Base-by-base conservation (phyloP, 2,797 vertebrate species). In the Jordanella pulchra region DNA sequence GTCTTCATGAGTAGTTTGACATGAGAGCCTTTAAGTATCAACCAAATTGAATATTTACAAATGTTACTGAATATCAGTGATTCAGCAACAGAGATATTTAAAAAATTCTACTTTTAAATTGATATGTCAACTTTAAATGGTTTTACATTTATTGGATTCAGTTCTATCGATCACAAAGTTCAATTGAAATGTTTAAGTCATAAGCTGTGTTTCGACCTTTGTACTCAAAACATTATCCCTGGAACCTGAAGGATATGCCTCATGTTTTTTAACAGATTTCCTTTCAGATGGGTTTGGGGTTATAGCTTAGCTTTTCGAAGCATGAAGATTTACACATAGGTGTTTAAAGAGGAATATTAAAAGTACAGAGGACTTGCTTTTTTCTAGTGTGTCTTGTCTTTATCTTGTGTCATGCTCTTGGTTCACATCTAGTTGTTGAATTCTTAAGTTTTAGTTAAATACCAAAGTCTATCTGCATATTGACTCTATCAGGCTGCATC, bases 1-100 rank as follows among this genome's bases (percentile, higher is more conserved):
- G 71, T 72, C 77, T 77, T 66, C 14, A 32, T 18, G 73, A 72
- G 76, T 78, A 75, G 61, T 83, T 25, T 53, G 53, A 51, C 65
- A 68, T 58, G 60, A 53, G 45, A 66, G 69, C 78, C 47, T 75
- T 72, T 75, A 80, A 63, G 67, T 64, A 28, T 63, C 15, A n/a
- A 73, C 77, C 76, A 25, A 67, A 67, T n/a, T 14, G 54, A 23
- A 30, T 50, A 69, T 66, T 65, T 21, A 17, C 58, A 44, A 61
- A 50, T 76, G 61, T 80, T 48, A 67, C 30, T 70, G 44, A 51
- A 47, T 61, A 72, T 72, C 45, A 79, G 50, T 4, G 23, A 65
- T 35, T 72, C 67, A 65, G 53, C 23, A n/a, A 53, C 1, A 53
- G 11, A 53, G 23, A 53, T 53, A 53, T 53, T 25, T 25, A 25